Conservation (phyloP, 2,888 invertebrate genomes). For the Pristionchus japonicus region DNA sequence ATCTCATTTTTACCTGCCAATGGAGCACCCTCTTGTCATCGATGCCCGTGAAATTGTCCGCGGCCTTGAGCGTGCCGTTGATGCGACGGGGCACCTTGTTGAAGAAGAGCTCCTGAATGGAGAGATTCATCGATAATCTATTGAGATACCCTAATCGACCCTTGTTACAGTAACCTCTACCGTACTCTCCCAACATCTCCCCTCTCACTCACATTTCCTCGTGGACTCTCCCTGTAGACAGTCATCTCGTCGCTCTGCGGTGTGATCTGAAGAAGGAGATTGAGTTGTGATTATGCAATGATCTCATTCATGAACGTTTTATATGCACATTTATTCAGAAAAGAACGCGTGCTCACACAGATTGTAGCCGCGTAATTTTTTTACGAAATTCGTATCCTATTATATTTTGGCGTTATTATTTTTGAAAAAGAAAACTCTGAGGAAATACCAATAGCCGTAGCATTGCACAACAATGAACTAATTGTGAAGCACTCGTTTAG, state of each 20-base stretch:
- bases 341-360: too few species aligned
- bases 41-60: background rate
- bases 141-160: too few species aligned
- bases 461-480: too few species aligned
- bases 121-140: background rate
- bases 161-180: too few species aligned
- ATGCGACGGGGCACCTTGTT: background rate
- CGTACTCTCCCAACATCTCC: background rate
- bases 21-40: conserved; percentile 12
- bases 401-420: too few species aligned
- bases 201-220: background rate
- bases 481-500: background rate
- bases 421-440: too few species aligned
- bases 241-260: background rate
- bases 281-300: too few species aligned
- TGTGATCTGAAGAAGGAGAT: background rate
- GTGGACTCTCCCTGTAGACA: background rate
- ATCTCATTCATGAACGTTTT: too few species aligned
- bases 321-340: too few species aligned
- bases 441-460: too few species aligned
- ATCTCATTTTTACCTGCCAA: background rate
- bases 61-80: background rate
- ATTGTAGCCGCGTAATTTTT: too few species aligned
- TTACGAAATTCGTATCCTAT: too few species aligned
- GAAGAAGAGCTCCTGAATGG: conserved; percentile 10